A percentile compares a stretch with the other conserved stretches of the same genome.
phyloP scores from a whole-genome alignment of 2,888 invertebrate species.

The Cepaea hortensis region DNA sequence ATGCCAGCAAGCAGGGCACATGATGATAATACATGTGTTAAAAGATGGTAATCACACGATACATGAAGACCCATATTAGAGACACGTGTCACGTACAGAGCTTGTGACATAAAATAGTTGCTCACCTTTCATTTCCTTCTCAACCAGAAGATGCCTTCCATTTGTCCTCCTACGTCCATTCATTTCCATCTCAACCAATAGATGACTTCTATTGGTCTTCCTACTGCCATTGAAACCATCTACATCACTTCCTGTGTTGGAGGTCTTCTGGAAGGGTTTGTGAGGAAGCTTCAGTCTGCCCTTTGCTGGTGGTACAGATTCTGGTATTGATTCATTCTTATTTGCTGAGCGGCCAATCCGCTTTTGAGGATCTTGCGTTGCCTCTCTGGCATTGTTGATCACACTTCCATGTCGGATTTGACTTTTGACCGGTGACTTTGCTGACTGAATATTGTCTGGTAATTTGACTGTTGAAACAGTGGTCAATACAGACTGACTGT shows the following conservation, averaged over 20 bases:
- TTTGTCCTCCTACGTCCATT: background rate
- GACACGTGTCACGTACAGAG: too few relatives aligned
- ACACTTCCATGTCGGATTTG: background rate
- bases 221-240: too few relatives aligned
- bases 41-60: too few relatives aligned
- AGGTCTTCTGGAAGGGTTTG: background rate
- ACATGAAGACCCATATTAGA: too few relatives aligned
- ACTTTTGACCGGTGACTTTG: background rate
- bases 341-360: background rate
- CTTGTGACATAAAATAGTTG: background rate
- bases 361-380: too few relatives aligned
- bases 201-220: background rate
- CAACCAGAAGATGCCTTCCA: constrained; percentile 9
- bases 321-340: too few relatives aligned
- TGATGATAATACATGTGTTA: too few relatives aligned
- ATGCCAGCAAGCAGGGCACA: too few relatives aligned
- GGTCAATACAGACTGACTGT: background rate
- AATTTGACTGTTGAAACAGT: background rate
- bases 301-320: too few relatives aligned
- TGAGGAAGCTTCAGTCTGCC: background rate
- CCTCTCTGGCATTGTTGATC: background rate
- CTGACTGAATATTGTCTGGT: background rate
- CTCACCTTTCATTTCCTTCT: constrained; percentile 35
- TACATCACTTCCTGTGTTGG: background rate
- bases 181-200: constrained; percentile 32